Evolutionary conservation across 2,113 vertebrate genomes (phyloP).

Genomic region (Microcebus lehilahytsara): DNA sequence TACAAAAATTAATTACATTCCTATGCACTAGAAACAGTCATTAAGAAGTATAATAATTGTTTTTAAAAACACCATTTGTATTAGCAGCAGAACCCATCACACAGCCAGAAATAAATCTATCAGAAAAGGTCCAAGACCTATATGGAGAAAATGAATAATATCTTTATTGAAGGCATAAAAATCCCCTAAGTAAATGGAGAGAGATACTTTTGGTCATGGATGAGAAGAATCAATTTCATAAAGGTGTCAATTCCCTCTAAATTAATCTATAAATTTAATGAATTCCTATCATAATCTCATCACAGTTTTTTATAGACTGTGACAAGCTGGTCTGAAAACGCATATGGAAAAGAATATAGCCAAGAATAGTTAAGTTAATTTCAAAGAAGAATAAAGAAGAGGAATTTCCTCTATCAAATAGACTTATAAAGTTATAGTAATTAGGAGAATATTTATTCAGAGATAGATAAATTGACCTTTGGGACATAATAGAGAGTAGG

Average conservation of each 20-base stretch:
- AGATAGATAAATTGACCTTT: not conserved
- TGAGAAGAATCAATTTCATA: constrained; percentile 52
- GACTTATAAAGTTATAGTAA: not conserved
- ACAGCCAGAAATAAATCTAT: constrained; percentile 50
- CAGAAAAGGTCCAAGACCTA: not conserved
- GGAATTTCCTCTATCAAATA: not conserved
- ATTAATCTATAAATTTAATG: constrained; percentile 64
- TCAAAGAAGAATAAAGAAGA: not conserved
- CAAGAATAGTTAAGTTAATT: constrained; percentile 6
- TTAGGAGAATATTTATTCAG: not conserved
- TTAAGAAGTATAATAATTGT: constrained; percentile 31
- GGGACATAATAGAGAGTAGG: not conserved
- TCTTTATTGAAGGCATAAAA: constrained; percentile 58
- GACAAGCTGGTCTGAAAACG: constrained; percentile 38
- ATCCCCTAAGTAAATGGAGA: constrained; percentile 58
- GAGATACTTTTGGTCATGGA: constrained; percentile 57
- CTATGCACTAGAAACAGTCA: not conserved
- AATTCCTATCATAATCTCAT: constrained; percentile 53
- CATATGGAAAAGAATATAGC: not conserved
- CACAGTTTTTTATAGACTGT: constrained; percentile 52
- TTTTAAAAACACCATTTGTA: not conserved
- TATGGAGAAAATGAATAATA: constrained; percentile 51
- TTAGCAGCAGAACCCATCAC: constrained; percentile 12
- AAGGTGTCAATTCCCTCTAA: constrained; percentile 62
- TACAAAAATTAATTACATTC: not conserved